Percentiles rank a stretch among this genome's conserved stretches.
Conservation (phyloP, 2,113 vertebrate species). For the Camelus dromedarius region DNA sequence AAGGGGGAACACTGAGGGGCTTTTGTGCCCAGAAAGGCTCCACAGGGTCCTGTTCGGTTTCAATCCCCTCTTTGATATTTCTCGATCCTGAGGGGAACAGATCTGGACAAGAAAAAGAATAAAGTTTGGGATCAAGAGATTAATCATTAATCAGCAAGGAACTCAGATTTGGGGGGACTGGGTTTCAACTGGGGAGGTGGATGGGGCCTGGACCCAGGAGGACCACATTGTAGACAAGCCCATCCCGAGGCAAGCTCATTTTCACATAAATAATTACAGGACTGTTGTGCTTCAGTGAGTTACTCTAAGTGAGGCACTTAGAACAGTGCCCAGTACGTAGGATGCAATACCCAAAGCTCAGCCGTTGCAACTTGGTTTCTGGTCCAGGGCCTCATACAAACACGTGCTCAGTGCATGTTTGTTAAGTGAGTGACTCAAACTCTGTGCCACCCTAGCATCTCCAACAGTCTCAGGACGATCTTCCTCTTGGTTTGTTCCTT, state of each 20-base stretch:
- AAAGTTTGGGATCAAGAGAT: neutral
- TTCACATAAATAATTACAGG: neutral
- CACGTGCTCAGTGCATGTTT: accelerated
- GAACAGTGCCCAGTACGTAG: neutral
- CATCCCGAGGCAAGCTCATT: neutral
- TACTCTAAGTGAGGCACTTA: neutral
- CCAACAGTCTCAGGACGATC: too few species aligned
- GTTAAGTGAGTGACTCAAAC: neutral
- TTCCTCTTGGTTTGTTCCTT: neutral
- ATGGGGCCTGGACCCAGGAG: neutral
- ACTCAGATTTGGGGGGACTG: neutral
- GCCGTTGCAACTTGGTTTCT: accelerated
- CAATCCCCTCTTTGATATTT: neutral
- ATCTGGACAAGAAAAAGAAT: neutral
- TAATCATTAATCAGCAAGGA: neutral
- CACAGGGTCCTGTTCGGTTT: neutral
- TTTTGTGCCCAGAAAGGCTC: neutral
- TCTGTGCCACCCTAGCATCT: neutral
- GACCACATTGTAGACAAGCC: neutral
- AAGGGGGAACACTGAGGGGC: neutral
- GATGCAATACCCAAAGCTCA: neutral
- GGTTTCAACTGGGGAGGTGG: neutral
- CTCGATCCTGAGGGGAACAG: neutral
- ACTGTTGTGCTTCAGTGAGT: neutral
- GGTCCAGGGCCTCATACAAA: neutral